Conservation (phyloP, 2,888 invertebrate genomes). For the Synanthedon formicaeformis region DNA sequence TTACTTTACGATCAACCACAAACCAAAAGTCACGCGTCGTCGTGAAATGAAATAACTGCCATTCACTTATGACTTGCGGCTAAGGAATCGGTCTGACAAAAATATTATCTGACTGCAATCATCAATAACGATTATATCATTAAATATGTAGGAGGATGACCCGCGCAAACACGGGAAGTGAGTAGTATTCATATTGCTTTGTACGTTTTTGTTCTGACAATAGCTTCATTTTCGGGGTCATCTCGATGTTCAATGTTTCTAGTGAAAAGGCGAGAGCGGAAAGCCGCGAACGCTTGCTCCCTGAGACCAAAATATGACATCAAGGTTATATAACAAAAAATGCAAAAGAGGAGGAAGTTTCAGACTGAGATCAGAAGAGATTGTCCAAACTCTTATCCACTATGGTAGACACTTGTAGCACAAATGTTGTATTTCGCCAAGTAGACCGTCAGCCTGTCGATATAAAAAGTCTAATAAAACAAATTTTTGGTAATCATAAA, state of each 20-base stretch:
- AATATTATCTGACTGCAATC: slow-evolving; percentile 50
- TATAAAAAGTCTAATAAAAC: background rate
- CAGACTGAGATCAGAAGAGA: too few species aligned
- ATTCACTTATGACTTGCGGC: background rate
- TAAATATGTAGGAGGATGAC: slow-evolving; percentile 40
- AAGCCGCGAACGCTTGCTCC: too few species aligned
- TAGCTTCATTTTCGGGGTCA: background rate
- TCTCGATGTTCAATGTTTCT: background rate
- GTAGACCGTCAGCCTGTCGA: background rate
- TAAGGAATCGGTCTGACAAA: slow-evolving; percentile 11
- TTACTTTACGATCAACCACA: too few species aligned
- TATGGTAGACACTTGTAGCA: background rate
- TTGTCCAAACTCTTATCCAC: too few species aligned
- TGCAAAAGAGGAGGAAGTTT: too few species aligned
- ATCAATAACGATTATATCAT: slow-evolving; percentile 67
- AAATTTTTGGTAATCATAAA: background rate
- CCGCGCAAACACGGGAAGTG: slow-evolving; percentile 32
- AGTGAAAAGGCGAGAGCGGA: too few species aligned
- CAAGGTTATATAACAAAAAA: too few species aligned
- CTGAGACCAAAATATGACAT: too few species aligned
- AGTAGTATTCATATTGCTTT: background rate
- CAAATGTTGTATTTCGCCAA: background rate
- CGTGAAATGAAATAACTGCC: too few species aligned
- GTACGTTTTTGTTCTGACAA: background rate
- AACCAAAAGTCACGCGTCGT: too few species aligned